Percentiles rank a stretch among this genome's conserved stretches.
Conservation (phyloP, 92 coral and sea anemone genomes). For the Paragorgia papillata region DNA sequence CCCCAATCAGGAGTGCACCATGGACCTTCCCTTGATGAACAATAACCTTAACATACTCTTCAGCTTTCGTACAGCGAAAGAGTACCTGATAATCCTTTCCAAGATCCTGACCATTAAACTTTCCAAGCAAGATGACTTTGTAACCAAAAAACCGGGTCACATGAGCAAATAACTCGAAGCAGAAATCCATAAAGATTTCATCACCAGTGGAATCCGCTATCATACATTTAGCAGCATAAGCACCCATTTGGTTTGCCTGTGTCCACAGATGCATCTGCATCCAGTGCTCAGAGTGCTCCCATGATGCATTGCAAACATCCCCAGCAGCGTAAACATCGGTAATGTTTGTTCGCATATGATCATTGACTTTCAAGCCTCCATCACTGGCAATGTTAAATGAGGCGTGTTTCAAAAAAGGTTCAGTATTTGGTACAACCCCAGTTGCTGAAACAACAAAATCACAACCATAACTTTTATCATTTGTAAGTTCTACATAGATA, state of each 20-base stretch:
- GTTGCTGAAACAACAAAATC: constrained; percentile 93
- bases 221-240: constrained; percentile 92
- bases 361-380: constrained; percentile 83
- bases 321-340: constrained; percentile 93
- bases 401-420: constrained; percentile 62
- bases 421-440: constrained; percentile 80
- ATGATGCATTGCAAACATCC: constrained; percentile 85
- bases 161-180: constrained; percentile 90
- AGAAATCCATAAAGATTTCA: constrained; percentile 75
- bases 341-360: constrained; percentile 74
- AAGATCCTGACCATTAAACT: constrained; percentile 80
- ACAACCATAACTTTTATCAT: constrained; percentile 80
- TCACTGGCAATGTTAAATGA: constrained; percentile 70
- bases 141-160: constrained; percentile 92
- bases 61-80: constrained; percentile 76
- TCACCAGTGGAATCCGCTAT: constrained; percentile 52
- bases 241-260: constrained; percentile 97
- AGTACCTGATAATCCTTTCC: constrained; percentile 76
- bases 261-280: constrained; percentile 97
- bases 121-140: constrained; percentile 84
- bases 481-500: constrained; percentile 70
- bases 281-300: constrained; percentile 91
- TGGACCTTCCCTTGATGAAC: constrained; percentile 76
- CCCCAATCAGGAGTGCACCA: constrained; percentile 94
- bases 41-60: constrained; percentile 86